Evolutionary conservation across 2,113 vertebrate species (phyloP).

Genomic region (Ellobius talpinus): DNA sequence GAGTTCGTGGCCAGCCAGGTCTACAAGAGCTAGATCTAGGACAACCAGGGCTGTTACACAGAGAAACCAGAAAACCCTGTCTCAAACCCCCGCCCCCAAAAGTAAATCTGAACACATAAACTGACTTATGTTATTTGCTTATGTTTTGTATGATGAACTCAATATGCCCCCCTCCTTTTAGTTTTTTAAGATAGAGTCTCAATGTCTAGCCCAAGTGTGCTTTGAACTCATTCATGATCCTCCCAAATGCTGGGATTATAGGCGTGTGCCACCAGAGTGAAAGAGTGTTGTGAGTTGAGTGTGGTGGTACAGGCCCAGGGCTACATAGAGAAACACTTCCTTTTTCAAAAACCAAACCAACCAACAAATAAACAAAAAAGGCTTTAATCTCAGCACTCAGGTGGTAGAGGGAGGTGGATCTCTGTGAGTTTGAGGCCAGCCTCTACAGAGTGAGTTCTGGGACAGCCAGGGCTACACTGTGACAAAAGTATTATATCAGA

Average conservation of each 20-base stretch:
- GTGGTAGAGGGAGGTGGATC: not conserved
- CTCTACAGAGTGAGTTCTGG: not conserved
- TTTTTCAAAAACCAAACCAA: not conserved
- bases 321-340: not conserved
- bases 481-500: not conserved
- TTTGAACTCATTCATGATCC: not conserved
- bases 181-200: not conserved
- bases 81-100: too few relatives aligned
- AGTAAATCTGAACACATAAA: constrained; percentile 30
- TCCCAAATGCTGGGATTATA: not conserved
- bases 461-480: not conserved
- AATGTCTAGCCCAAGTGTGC: not conserved
- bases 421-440: not conserved
- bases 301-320: not conserved
- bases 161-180: not conserved
- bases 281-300: not conserved
- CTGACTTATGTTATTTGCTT: constrained; percentile 18
- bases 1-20: too few relatives aligned
- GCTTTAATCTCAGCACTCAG: not conserved
- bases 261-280: too few relatives aligned
- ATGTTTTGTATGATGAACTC: not conserved
- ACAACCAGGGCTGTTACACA: too few relatives aligned
- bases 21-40: too few relatives aligned
- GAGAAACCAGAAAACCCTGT: too few relatives aligned
- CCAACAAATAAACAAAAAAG: not conserved